Evolutionary conservation across 2,113 vertebrate genomes (phyloP), one percentile per base, ranked within the genome.

Genomic region (Polyodon spathula): DNA sequence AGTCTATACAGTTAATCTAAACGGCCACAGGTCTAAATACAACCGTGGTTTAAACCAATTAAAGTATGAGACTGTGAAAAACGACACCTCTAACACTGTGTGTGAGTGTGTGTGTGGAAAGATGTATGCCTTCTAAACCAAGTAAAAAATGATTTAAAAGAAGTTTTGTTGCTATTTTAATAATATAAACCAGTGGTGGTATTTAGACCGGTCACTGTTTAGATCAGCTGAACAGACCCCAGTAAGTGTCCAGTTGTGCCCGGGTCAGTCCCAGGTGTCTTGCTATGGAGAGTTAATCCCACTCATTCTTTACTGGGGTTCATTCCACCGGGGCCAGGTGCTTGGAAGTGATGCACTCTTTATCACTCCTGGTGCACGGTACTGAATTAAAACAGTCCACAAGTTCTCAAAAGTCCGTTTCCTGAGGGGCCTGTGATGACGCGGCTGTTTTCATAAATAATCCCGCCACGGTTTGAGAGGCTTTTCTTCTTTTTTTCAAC

Each of bases 281-380:
- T 51, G 60, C 46, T 71, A 65, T 68, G 66, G 69, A 70, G 64
- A 68, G 66, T 67, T 63, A 27, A 27, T 27, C 27, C 27, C 27
- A 60, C 40, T 66, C 40, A 27, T 48, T 51, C 60, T 48, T 71
- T 64, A 67, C 64, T 67, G 69, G 64, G 66, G 67, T 67, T 63
- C 58, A 58, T 70, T 62, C 62, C 72, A 81, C 79, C 62, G 59
- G 63, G 62, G 71, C 80, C 81, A 78, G 78, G 76, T 83, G 83
- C 76, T 71, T 61, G 50, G 40, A 55, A 69, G 66, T 37, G 77
- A 82, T 74, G 76, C 66, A 72, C 69, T 66, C 66, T 80, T 76
- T 72, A 79, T 81, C 76, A 77, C 65, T 54, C 64, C 52, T 66
- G 66, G 67, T 75, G 66, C 71, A 60, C 64, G 62, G 63, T 67